These are phyloP conservation scores for Columbina picui DNA, from an alignment of 2,113 vertebrate species.

Conservation along the genomic window DNA sequence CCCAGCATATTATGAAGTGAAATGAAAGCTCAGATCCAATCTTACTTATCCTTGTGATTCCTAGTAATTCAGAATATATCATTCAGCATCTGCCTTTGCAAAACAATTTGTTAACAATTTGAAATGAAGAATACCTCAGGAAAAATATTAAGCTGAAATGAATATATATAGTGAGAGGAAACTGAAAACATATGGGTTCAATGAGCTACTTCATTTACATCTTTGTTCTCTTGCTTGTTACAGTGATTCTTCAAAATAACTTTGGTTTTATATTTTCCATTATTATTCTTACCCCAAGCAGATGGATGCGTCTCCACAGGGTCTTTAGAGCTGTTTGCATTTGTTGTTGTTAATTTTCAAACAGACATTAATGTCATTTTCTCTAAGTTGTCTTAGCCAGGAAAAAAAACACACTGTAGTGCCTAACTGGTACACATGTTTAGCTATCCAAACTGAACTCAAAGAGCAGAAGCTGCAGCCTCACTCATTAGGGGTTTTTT, in stretches of 20 bases:
- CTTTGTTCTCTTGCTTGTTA: not conserved
- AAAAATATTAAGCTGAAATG: not conserved
- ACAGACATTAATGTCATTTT: not conserved
- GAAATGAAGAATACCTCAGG: not conserved
- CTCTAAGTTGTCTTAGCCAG: not conserved
- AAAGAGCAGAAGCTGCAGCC: not conserved
- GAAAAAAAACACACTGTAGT: not conserved
- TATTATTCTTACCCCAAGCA: not conserved
- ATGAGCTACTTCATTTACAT: not conserved
- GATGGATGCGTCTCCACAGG: not conserved
- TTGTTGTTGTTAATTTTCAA: not conserved
- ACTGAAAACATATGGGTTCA: not conserved
- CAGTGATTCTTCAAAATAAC: not conserved
- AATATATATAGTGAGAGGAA: not conserved
- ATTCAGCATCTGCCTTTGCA: not conserved
- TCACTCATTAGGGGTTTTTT: not conserved
- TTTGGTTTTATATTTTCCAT: not conserved
- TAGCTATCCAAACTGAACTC: not conserved
- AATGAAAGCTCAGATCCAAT: not conserved
- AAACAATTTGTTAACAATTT: not conserved
- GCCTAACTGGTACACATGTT: not conserved
- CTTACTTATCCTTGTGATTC: not conserved
- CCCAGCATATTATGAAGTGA: not conserved
- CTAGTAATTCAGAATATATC: not conserved
- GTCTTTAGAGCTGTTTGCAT: not conserved